A percentile compares a stretch with the other conserved stretches of the same genome.
These are phyloP conservation scores for Heliothis peltigera DNA, from an alignment of 2,888 invertebrate species.

Conservation along the genomic window DNA sequence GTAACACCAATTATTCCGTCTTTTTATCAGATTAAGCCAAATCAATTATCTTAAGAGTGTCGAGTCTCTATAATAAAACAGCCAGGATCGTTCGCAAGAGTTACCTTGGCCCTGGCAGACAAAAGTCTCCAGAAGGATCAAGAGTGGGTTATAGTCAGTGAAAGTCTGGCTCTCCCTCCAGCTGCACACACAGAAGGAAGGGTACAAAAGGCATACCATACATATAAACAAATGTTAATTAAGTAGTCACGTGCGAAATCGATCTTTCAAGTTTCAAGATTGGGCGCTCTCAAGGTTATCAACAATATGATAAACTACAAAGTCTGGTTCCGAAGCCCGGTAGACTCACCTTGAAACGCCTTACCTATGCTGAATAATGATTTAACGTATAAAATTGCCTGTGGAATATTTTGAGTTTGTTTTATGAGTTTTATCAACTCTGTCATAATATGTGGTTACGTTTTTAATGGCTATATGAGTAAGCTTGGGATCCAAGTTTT, in stretches of 20 bases:
- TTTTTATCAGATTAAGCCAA: too few relatives aligned
- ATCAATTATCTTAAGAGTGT: too few relatives aligned
- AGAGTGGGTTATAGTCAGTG: too few relatives aligned
- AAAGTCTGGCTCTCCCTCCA: too few relatives aligned
- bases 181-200: too few relatives aligned
- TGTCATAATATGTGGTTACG: conserved; percentile 9
- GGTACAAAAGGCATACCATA: conserved; percentile 12
- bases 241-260: conserved; percentile 26
- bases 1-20: too few relatives aligned
- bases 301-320: conserved; percentile 23
- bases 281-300: conserved; percentile 54
- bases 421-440: conserved; percentile 13
- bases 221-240: conserved; percentile 20
- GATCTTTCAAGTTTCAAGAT: conserved; percentile 30
- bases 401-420: conserved; percentile 37
- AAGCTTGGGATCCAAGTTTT: too few relatives aligned
- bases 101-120: too few relatives aligned
- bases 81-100: too few relatives aligned
- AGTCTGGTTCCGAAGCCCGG: conserved; percentile 15
- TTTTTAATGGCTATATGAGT: conserved; percentile 18
- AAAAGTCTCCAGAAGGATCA: too few relatives aligned
- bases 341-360: conserved; percentile 36
- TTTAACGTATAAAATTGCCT: conserved; percentile 9
- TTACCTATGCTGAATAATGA: conserved; percentile 33
- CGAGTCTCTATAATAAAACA: too few relatives aligned